phyloP scores from a whole-genome alignment of 2,797 vertebrate genomes.

The Muscicapa comitata region DNA sequence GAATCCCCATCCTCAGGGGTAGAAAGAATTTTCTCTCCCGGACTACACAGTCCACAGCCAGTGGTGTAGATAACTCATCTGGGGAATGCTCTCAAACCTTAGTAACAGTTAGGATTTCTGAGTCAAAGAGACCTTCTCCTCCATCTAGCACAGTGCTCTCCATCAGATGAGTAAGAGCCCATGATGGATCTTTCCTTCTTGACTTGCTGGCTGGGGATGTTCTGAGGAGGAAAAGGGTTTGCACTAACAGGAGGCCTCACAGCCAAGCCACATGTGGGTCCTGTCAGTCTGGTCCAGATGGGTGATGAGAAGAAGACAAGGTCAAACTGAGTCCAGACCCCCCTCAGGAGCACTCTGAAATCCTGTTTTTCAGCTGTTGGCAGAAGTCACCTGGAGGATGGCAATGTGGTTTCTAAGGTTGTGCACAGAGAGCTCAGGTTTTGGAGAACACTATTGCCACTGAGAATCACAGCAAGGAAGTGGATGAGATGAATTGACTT shows the following conservation, averaged over 20 bases:
- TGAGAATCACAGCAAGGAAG: not conserved
- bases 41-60: not conserved
- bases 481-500: not conserved
- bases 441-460: not conserved
- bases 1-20: fast-evolving
- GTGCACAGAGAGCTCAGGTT: not conserved
- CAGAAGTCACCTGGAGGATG: not conserved
- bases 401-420: not conserved
- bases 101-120: not conserved
- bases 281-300: not conserved
- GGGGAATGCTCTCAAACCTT: not conserved
- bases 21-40: not conserved
- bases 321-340: not conserved
- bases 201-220: not conserved
- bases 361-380: not conserved
- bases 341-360: not conserved
- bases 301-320: not conserved
- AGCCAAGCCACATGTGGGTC: not conserved
- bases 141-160: not conserved
- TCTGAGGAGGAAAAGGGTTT: not conserved
- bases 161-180: not conserved
- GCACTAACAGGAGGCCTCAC: not conserved
- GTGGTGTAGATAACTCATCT: not conserved
- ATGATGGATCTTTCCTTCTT: not conserved
- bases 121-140: not conserved